Evolutionary conservation across 2,113 vertebrate species (phyloP).

Genomic region (Pristiophorus japonicus): DNA sequence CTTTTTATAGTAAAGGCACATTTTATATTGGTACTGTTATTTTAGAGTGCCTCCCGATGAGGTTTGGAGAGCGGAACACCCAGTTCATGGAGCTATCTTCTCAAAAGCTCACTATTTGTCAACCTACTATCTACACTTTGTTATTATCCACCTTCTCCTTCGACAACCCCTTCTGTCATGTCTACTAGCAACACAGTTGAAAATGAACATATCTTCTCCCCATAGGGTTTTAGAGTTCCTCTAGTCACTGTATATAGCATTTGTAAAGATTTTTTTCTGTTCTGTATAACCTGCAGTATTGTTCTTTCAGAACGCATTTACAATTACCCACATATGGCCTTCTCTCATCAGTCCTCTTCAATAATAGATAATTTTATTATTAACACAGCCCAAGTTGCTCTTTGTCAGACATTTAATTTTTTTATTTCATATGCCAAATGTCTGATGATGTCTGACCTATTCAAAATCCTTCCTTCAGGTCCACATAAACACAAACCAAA

Average conservation of each 20-base stretch:
- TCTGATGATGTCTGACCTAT: not conserved
- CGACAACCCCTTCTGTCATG: not conserved
- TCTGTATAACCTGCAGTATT: not conserved
- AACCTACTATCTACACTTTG: not conserved
- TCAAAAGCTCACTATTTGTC: not conserved
- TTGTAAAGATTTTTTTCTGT: not conserved
- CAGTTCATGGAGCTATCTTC: not conserved
- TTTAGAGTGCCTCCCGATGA: not conserved
- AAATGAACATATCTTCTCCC: not conserved
- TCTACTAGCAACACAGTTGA: not conserved
- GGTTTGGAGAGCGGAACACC: not conserved
- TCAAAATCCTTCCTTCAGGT: not conserved
- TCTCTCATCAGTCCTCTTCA: not conserved
- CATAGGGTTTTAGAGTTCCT: not conserved
- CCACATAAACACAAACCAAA: not conserved
- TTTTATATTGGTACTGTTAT: not conserved
- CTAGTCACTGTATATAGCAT: not conserved
- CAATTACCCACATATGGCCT: not conserved
- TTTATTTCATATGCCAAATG: not conserved
- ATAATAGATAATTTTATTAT: not conserved
- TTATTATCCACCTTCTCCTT: not conserved
- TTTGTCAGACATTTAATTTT: not conserved
- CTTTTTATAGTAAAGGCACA: not conserved
- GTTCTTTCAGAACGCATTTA: not conserved
- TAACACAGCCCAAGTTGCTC: not conserved